Evolutionary conservation across 1,140 invertebrate genomes (phyloP), one percentile per base, ranked within the genome.

Genomic region (Macrobrachium nipponense): DNA sequence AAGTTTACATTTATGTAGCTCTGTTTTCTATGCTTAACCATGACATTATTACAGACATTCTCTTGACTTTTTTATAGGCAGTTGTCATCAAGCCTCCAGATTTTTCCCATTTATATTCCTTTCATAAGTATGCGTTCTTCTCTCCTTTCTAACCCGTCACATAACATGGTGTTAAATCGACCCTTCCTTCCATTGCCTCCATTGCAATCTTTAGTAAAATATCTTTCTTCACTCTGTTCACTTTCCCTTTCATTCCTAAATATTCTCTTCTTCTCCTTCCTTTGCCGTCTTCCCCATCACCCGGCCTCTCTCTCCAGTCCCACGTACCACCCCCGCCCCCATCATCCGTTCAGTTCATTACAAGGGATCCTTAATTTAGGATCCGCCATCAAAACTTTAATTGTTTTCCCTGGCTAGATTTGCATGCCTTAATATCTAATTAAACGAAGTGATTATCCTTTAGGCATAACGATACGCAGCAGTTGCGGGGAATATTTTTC

Each of bases 391-490:
- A 77, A 51, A 62, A 76, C 72, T 60, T 83, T 62, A 76, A 83
- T 76, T 83, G 73, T 83, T 83, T 83, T 73, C 72, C 58, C 43
- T 59, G 18, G 23, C 44, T 66, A 27, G 81, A 83, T 83, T 83
- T 76, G 81, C 81, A 62, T 76, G 61, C 36, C 81, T 23, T 83
- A 64, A 83, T 83, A 83, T 62, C 81, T 83, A 83, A 83, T 83
- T 83, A 83, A 80, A 83, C 72, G 81, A 76, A 58, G 81, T 77
- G 81, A 62, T 83, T 83, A 83, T 83, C 73, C 61, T 80, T 64
- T 36, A 17, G 77, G 23, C 20, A 64, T 80, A 80, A 80, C 17
- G 77, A 80, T 61, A 64, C 77, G 7, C 58, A 60, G 58, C 18
- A 14, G 76, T 12, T 58, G n/a, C 20, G 76, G 58, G 44, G 18